Conservation (phyloP, 2,797 vertebrate genomes). For the Steatocranus sp. region DNA sequence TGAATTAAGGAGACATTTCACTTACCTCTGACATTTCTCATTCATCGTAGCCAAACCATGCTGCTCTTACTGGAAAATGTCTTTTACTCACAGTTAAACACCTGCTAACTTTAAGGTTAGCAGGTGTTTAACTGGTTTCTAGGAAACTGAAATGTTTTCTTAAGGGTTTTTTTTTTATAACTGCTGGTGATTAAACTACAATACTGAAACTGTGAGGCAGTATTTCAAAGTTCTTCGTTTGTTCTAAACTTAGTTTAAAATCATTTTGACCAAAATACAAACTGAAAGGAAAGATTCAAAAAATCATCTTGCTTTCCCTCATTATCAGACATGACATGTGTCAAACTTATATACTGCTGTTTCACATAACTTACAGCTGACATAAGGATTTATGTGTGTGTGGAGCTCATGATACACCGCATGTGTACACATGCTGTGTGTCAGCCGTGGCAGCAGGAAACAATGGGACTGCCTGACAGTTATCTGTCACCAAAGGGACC, state of each 20-base stretch:
- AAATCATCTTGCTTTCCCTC: neutral
- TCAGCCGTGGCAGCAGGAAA: neutral
- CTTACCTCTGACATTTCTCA: neutral
- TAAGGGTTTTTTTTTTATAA: neutral
- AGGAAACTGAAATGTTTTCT: neutral
- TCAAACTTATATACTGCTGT: neutral
- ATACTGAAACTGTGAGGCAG: neutral
- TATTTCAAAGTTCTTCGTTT: neutral
- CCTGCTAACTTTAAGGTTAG: neutral
- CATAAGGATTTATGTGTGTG: neutral
- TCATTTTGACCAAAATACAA: fast-evolving
- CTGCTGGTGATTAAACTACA: neutral
- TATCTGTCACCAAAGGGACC: constrained; percentile 29
- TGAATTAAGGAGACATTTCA: neutral
- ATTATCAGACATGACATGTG: neutral
- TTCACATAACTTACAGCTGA: neutral
- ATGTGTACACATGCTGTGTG: neutral
- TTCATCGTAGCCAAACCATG: neutral
- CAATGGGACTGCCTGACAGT: neutral
- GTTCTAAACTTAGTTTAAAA: neutral
- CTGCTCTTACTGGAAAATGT: neutral
- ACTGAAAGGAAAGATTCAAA: neutral
- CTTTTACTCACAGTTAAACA: neutral
- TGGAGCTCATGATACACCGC: neutral
- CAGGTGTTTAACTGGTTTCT: fast-evolving